These are phyloP conservation scores for Alethe diademata DNA, from an alignment of 2,113 vertebrate species.

Conservation along the genomic window DNA sequence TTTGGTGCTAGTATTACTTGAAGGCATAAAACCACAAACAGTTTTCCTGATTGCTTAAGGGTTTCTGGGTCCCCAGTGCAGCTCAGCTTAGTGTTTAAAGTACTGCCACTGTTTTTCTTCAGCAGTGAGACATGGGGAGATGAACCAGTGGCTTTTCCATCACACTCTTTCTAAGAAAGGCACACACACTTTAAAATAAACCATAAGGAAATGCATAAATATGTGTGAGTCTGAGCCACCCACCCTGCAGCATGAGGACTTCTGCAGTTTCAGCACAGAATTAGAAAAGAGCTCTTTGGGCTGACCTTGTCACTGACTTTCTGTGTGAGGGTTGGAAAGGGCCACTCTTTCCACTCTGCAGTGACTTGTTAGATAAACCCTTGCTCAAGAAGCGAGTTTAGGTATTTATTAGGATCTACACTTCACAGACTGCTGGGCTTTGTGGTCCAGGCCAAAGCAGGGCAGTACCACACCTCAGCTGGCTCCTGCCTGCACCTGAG, in stretches of 20 bases:
- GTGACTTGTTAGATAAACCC: neutral
- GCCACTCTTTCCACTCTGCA: accelerated
- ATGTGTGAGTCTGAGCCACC: neutral
- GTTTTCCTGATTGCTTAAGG: neutral
- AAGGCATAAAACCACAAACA: neutral
- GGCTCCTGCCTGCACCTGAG: neutral
- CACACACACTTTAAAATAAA: neutral
- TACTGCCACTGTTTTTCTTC: neutral
- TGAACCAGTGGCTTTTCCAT: neutral
- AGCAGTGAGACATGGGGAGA: neutral
- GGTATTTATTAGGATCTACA: neutral
- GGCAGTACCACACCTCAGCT: neutral
- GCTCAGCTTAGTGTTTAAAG: neutral
- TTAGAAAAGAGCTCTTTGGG: neutral
- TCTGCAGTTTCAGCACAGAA: neutral
- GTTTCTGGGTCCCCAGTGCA: neutral
- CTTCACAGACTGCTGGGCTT: neutral
- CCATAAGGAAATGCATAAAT: neutral
- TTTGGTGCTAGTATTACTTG: neutral
- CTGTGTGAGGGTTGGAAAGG: neutral
- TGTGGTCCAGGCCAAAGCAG: neutral
- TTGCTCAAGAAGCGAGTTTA: neutral
- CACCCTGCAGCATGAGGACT: neutral
- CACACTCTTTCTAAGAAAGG: neutral
- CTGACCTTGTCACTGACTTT: neutral